These are phyloP conservation scores for Drosophila atripex DNA, from an alignment of 2,888 invertebrate species.

Conservation along the genomic window DNA sequence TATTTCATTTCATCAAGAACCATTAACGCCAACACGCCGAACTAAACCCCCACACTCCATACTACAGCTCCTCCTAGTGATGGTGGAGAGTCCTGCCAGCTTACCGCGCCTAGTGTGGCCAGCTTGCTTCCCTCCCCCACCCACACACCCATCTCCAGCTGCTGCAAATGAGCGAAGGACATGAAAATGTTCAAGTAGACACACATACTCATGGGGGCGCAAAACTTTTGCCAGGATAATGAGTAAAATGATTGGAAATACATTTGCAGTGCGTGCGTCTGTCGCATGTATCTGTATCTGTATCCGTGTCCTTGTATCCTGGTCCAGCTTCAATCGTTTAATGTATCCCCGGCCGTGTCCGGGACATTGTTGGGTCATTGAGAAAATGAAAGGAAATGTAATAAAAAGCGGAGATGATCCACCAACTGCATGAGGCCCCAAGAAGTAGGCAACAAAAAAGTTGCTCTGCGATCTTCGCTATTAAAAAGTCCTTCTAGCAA, in stretches of 20 bases:
- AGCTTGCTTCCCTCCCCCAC: conserved; percentile 39
- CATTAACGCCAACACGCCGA: conserved; percentile 80
- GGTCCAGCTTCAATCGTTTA: conserved; percentile 25
- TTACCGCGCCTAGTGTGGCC: conserved; percentile 68
- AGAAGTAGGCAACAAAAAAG: not conserved
- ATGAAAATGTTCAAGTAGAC: conserved; percentile 62
- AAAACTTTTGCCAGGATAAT: conserved; percentile 75
- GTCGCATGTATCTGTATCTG: conserved; percentile 47
- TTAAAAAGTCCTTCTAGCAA: not conserved
- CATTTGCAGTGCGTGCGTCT: conserved; percentile 69
- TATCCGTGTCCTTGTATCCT: not conserved
- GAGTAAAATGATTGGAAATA: conserved; percentile 80
- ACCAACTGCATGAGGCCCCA: not conserved
- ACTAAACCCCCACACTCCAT: conserved; percentile 12
- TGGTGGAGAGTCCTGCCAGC: conserved; percentile 17
- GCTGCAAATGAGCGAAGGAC: conserved; percentile 51
- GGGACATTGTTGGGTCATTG: conserved; percentile 34
- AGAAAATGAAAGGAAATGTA: not conserved
- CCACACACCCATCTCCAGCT: conserved; percentile 8
- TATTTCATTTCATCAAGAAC: conserved; percentile 81
- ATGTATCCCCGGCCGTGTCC: conserved; percentile 31
- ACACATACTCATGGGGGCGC: conserved; percentile 27
- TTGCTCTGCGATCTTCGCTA: not conserved
- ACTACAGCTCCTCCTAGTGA: not conserved
- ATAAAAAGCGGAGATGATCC: not conserved